Conservation (phyloP, 2,797 vertebrate genomes). For the Amblyopsis hoosieri region DNA sequence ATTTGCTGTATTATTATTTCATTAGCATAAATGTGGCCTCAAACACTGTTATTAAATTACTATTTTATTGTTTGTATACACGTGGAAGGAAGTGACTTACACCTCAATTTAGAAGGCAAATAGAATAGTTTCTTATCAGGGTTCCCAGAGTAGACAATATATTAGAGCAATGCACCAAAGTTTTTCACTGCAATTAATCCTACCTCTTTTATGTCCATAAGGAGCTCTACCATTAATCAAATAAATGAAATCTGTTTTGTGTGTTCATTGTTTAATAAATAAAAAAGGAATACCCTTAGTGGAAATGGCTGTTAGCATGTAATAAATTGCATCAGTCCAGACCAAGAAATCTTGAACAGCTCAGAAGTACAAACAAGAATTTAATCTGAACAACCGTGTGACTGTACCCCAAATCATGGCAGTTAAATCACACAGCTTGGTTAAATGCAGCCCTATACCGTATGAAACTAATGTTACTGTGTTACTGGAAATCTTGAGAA, state of each 20-base stretch:
- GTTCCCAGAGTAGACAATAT: constrained; percentile 50
- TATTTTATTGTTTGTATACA: constrained; percentile 66
- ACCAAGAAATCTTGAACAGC: constrained; percentile 35
- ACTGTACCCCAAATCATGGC: constrained; percentile 15
- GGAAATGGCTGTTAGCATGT: constrained; percentile 56
- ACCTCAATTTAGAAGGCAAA: constrained; percentile 49
- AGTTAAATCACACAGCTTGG: neutral
- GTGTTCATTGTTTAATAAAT: constrained; percentile 47
- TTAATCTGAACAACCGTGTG: neutral
- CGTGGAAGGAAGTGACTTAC: constrained; percentile 68
- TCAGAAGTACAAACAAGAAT: constrained; percentile 20
- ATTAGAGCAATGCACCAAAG: constrained; percentile 40
- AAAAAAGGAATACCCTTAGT: constrained; percentile 61
- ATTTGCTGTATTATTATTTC: constrained; percentile 44
- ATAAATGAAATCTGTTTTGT: constrained; percentile 68
- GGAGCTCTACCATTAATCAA: constrained; percentile 71
- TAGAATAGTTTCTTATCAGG: constrained; percentile 70
- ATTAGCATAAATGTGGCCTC: constrained; percentile 56
- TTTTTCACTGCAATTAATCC: constrained; percentile 66
- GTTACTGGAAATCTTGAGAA: constrained; percentile 7
- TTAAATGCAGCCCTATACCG: neutral
- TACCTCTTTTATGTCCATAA: constrained; percentile 56
- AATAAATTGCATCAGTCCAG: constrained; percentile 60
- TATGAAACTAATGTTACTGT: constrained; percentile 22
- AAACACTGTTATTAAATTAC: constrained; percentile 67